These are phyloP conservation scores for Leuciscus waleckii DNA, from an alignment of 2,797 vertebrate genomes.

Conservation along the genomic window DNA sequence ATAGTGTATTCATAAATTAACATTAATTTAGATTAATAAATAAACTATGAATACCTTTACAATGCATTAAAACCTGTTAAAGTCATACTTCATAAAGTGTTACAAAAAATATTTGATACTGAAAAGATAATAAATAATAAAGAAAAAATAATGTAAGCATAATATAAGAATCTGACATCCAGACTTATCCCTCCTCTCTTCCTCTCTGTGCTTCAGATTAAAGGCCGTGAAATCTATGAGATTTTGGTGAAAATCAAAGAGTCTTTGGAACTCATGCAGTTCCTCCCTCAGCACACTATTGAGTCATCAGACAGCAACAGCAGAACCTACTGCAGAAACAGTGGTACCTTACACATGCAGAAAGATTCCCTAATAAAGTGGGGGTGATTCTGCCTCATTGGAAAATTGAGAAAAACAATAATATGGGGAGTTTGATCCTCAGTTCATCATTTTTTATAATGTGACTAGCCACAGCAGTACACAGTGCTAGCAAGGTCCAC, in stretches of 20 bases:
- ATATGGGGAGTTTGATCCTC: not conserved
- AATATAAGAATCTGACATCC: not conserved
- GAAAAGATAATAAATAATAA: not conserved
- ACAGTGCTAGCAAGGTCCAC: slow-evolving; percentile 54
- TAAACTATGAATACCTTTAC: not conserved
- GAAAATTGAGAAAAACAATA: not conserved
- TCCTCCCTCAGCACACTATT: slow-evolving; percentile 96
- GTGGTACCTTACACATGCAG: slow-evolving; percentile 80
- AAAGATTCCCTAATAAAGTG: slow-evolving; percentile 5
- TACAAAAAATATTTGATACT: not conserved
- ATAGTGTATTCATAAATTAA: not conserved
- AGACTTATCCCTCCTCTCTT: slow-evolving; percentile 22
- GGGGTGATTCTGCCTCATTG: slow-evolving; percentile 3
- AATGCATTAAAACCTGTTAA: not conserved
- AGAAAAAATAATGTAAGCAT: not conserved
- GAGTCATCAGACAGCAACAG: slow-evolving; percentile 96
- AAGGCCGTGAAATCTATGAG: slow-evolving; percentile 97
- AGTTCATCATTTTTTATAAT: not conserved
- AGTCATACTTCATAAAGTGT: not conserved
- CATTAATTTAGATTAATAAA: not conserved
- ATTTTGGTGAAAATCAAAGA: slow-evolving; percentile 99
- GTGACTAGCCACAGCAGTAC: slow-evolving; percentile 26
- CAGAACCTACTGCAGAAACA: slow-evolving; percentile 98
- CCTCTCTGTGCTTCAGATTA: slow-evolving; percentile 80
- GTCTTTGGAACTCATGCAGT: slow-evolving; percentile 98